phyloP scores from a whole-genome alignment of 2,797 vertebrate genomes.

The Girardinus metallicus region DNA sequence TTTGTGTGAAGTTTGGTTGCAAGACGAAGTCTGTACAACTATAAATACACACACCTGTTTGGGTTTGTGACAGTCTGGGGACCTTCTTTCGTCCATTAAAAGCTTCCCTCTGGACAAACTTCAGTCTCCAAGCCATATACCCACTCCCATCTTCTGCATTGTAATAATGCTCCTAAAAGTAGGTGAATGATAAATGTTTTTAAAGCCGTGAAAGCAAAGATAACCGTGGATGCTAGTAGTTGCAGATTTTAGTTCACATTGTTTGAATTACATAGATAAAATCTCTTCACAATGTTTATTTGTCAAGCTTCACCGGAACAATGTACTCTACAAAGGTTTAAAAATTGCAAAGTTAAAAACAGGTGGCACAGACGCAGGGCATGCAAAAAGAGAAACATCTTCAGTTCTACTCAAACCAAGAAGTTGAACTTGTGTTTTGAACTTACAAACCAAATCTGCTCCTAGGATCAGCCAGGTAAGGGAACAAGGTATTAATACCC shows the following conservation, averaged over 20 bases:
- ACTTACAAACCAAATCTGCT: background rate
- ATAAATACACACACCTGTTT: background rate
- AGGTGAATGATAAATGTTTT: background rate
- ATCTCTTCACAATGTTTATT: background rate
- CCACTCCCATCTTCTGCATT: conserved; percentile 37
- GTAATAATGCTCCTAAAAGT: conserved; percentile 36
- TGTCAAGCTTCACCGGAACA: background rate
- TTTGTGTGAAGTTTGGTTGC: background rate
- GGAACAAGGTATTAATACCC: background rate
- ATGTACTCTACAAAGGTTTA: background rate
- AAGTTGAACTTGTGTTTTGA: background rate
- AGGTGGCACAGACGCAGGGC: background rate
- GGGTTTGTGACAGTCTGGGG: background rate
- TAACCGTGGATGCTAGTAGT: background rate
- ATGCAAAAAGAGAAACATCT: background rate
- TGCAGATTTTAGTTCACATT: background rate
- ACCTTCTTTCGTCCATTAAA: conserved; percentile 20
- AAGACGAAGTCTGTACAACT: background rate
- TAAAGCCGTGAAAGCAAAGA: background rate
- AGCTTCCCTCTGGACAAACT: conserved; percentile 37
- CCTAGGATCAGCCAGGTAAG: conserved; percentile 1
- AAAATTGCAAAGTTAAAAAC: background rate
- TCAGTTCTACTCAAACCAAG: background rate
- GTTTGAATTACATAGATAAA: background rate
- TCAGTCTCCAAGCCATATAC: conserved; percentile 33